phyloP scores from a whole-genome alignment of 2,888 invertebrate genomes.

The Tridacna gigas region DNA sequence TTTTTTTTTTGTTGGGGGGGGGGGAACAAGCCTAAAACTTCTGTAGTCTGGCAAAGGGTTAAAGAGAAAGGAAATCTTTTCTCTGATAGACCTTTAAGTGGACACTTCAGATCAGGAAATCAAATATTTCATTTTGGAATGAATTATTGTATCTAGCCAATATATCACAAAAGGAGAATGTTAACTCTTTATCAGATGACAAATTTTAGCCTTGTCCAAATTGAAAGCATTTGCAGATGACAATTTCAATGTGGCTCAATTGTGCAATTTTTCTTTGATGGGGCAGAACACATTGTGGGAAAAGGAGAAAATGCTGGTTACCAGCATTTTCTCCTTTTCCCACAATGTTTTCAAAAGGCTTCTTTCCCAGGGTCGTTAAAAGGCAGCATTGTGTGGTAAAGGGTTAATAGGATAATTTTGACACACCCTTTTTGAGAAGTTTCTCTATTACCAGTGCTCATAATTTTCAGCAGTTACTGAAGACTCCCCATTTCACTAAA shows the following conservation, averaged over 20 bases:
- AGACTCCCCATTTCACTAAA: too few species aligned
- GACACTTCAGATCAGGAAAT: constrained; percentile 7
- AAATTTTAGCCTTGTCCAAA: neutral
- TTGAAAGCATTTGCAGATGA: neutral
- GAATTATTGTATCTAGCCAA: neutral
- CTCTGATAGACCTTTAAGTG: neutral
- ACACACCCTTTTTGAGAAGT: neutral
- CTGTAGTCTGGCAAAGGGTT: too few species aligned
- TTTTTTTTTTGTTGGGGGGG: too few species aligned
- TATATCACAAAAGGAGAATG: neutral
- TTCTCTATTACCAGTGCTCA: neutral
- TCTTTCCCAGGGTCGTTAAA: neutral
- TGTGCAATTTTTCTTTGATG: too few species aligned
- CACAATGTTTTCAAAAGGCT: neutral
- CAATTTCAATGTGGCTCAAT: too few species aligned
- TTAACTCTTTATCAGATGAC: neutral
- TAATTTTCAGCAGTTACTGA: neutral
- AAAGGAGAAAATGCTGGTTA: neutral
- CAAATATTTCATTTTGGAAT: neutral
- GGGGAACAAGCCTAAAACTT: too few species aligned
- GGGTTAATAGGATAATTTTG: neutral
- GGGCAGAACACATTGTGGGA: neutral
- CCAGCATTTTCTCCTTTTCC: neutral
- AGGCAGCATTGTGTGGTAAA: neutral
- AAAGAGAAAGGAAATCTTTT: too few species aligned